A percentile compares a stretch with the other conserved stretches of the same genome.
These are phyloP conservation scores for Thelaira solivaga DNA, from an alignment of 2,888 invertebrate species.

Conservation along the genomic window DNA sequence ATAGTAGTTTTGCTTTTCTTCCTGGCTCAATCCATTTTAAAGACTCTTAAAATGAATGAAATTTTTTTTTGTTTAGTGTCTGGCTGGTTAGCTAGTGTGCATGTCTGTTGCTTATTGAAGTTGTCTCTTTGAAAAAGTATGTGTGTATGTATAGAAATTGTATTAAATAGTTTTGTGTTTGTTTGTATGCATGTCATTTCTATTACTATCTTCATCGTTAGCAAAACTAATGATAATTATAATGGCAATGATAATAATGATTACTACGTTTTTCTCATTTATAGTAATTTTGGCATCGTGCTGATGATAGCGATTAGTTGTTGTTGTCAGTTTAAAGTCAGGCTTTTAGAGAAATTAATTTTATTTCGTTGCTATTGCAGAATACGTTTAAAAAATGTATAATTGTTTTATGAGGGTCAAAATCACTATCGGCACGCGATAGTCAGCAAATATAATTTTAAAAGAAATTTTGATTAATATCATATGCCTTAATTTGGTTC, in stretches of 20 bases:
- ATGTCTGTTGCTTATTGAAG: slow-evolving; percentile 12
- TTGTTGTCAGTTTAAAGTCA: neutral
- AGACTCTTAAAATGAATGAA: slow-evolving; percentile 17
- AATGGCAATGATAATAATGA: neutral
- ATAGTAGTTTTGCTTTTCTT: slow-evolving; percentile 9
- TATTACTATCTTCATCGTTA: slow-evolving; percentile 30
- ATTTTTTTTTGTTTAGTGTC: slow-evolving; percentile 1
- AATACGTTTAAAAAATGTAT: too few species aligned
- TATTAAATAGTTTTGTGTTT: slow-evolving; percentile 23
- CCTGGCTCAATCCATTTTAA: neutral
- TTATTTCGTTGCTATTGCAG: neutral
- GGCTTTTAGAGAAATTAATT: slow-evolving; percentile 48
- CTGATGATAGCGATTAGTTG: slow-evolving; percentile 16
- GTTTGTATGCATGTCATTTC: slow-evolving; percentile 8
- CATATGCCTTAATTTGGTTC: too few species aligned
- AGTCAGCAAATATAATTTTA: too few species aligned
- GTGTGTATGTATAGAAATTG: too few species aligned
- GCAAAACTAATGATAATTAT: slow-evolving; percentile 42
- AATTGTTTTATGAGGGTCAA: too few species aligned
- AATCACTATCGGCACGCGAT: too few species aligned
- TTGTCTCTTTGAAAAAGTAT: too few species aligned
- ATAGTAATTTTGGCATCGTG: slow-evolving; percentile 22
- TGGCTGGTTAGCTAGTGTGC: neutral
- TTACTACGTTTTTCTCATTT: neutral
- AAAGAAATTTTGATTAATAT: too few species aligned